These are phyloP conservation scores for Xanthia togata DNA, from an alignment of 2,888 invertebrate species.

Conservation along the genomic window DNA sequence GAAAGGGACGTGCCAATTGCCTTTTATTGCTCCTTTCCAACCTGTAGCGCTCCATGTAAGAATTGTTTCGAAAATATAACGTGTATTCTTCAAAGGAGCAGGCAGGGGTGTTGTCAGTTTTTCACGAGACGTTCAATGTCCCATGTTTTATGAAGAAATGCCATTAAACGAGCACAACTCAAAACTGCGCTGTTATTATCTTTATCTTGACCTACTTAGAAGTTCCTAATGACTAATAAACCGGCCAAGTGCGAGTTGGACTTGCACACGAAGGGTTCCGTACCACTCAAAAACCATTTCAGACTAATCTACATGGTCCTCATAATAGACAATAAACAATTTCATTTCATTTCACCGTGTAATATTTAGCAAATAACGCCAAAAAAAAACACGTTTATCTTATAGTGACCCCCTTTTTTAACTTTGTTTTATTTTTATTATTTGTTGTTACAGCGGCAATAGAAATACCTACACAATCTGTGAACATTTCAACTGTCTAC, in stretches of 20 bases:
- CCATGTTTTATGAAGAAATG: background rate
- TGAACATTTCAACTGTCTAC: no score
- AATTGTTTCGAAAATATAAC: conserved; percentile 5
- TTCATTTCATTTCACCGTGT: no score
- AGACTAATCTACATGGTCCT: no score
- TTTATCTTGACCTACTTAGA: background rate
- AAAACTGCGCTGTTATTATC: background rate
- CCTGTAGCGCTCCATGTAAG: conserved; percentile 23
- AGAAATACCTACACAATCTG: no score
- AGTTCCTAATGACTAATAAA: background rate
- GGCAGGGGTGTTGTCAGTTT: background rate
- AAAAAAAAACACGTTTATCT: no score
- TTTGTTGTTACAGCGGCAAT: no score
- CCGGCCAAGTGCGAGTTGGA: background rate
- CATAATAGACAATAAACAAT: no score
- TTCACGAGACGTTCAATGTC: background rate
- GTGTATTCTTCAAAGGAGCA: background rate
- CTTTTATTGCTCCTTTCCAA: conserved; percentile 24
- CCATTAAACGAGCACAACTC: background rate
- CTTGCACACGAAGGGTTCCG: background rate
- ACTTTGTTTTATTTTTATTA: no score
- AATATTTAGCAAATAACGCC: no score
- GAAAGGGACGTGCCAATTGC: conserved; percentile 38
- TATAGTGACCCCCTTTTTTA: no score
- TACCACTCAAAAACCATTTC: no score